Evolutionary conservation across 2,113 vertebrate species (phyloP), one percentile per base, ranked within the genome.

Genomic region (Stegostoma tigrinum): DNA sequence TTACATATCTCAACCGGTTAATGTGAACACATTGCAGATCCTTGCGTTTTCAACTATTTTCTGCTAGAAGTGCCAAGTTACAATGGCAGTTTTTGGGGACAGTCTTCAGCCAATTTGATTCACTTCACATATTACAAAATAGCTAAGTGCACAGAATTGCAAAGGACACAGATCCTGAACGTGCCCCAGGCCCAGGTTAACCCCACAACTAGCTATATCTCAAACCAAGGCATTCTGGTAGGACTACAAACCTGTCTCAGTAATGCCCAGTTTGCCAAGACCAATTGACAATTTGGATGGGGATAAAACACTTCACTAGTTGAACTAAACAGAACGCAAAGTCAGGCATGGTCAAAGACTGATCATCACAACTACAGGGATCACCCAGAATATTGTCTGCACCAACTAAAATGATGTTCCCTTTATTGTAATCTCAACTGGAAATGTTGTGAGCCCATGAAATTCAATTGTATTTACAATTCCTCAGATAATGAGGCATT

Each of bases 71-170:
- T 78, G 0, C n/a, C 78, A 38, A 83, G 15, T 0, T 38, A n/a
- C 30, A n/a, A 70, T 0, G n/a, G n/a, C n/a, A n/a, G n/a, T n/a
- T n/a, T n/a, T n/a, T n/a, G n/a, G n/a, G n/a, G n/a, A n/a, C n/a
- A 83, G 34, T 83, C 78, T 83, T 83, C 78, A 42, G 15, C n/a
- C 78, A 83, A 83, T 83, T 83, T 83, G n/a, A 83, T 83, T 83
- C 15, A 83, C n/a, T 19, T n/a, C 78, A 83, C 2, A 83, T 42
- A 42, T 72, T 27, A 83, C 15, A 38, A 38, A 80, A 83, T 34
- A 38, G 15, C 0, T 5, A 38, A 42, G 0, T 38, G 15, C 78
- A 83, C n/a, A 0, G n/a, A 83, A 83, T 42, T 42, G 15, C 2
- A 80, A 75, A 80, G 75, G 34, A n/a, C 15, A 80, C 15, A n/a